A percentile compares a stretch with the other conserved stretches of the same genome.
Evolutionary conservation across 2,797 vertebrate genomes (phyloP).

Genomic region (Salmo trutta): DNA sequence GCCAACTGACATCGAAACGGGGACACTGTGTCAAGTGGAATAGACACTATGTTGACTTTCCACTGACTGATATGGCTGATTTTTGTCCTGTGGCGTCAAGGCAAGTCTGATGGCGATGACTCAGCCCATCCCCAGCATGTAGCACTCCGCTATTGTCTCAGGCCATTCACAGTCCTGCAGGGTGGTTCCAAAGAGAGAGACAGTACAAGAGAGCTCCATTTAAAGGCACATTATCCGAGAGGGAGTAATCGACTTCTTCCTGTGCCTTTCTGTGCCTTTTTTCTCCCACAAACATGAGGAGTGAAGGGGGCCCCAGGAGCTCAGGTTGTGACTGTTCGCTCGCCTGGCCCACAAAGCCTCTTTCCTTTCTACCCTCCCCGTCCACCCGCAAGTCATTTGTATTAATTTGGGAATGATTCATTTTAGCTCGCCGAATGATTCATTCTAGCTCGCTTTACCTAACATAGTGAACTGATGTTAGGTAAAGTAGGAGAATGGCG

Average conservation of each 20-base stretch:
- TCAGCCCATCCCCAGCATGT: background rate
- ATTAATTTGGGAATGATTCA: constrained; percentile 32
- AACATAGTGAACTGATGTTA: background rate
- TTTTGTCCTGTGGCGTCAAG: background rate
- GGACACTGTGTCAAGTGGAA: background rate
- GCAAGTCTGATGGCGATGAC: constrained; percentile 21
- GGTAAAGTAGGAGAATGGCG: background rate
- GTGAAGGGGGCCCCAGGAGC: background rate
- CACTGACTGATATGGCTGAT: background rate
- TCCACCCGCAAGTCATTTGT: constrained; percentile 18
- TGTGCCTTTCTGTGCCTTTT: background rate
- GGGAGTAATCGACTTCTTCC: background rate
- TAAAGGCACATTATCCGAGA: background rate
- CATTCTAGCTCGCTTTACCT: background rate
- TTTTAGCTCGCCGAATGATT: constrained; percentile 16
- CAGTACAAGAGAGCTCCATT: background rate
- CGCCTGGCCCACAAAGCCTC: background rate
- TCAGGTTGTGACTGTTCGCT: background rate
- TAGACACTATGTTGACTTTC: background rate
- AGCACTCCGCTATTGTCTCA: constrained; percentile 18
- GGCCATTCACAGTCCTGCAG: constrained; percentile 26
- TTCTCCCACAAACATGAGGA: background rate
- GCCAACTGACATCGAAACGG: background rate
- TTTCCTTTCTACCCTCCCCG: background rate
- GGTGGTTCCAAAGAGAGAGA: background rate